Conservation (phyloP, 2,113 vertebrate species). For the Aegotheles bennettii region DNA sequence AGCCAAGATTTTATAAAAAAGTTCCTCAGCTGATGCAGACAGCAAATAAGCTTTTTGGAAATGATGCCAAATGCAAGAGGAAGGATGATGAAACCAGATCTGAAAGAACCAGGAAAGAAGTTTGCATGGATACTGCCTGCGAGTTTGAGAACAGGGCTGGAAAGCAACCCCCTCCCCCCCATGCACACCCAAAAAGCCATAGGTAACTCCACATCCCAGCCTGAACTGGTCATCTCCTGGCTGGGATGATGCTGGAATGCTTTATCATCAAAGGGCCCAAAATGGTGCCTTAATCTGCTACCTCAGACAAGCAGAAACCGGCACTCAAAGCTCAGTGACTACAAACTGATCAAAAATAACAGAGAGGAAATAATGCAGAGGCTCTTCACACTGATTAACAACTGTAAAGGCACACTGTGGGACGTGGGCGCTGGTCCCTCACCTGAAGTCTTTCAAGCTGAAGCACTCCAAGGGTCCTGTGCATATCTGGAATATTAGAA, state of each 20-base stretch:
- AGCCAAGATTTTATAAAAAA: neutral
- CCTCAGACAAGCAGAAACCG: neutral
- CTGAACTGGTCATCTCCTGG: neutral
- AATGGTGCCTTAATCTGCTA: neutral
- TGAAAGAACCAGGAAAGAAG: neutral
- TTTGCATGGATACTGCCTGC: neutral
- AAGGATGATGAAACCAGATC: neutral
- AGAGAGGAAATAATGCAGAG: neutral
- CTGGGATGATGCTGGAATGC: neutral
- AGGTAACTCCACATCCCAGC: neutral
- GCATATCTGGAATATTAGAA: neutral
- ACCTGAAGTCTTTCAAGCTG: neutral
- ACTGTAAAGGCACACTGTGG: neutral
- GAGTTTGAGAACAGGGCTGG: neutral
- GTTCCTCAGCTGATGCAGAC: neutral
- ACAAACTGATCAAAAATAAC: neutral
- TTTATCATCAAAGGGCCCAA: fast-evolving
- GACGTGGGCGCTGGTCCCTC: neutral
- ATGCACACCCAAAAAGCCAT: neutral
- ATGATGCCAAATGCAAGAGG: neutral
- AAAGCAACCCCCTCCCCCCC: neutral
- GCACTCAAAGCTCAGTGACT: neutral
- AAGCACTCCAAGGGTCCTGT: neutral
- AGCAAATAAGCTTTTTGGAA: conserved; percentile 6
- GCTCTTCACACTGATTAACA: neutral